A percentile compares a stretch with the other conserved stretches of the same genome.
These are phyloP conservation scores for Sylvicola fuscatus DNA, from an alignment of 2,888 invertebrate genomes.

Conservation along the genomic window DNA sequence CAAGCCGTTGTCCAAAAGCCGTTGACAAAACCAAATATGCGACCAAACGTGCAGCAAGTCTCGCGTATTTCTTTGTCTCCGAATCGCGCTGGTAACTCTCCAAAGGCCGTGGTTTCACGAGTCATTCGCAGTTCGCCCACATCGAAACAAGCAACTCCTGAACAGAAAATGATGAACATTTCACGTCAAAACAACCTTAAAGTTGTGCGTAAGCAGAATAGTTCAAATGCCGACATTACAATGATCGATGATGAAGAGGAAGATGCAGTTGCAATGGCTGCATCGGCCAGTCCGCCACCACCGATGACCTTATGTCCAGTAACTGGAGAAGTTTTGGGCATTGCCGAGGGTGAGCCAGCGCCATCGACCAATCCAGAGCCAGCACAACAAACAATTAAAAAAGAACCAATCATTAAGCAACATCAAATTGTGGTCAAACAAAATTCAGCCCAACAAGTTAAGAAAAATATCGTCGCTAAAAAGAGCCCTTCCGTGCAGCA, in stretches of 20 bases:
- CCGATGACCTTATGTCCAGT: conserved; percentile 50
- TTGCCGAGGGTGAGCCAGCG: conserved; percentile 39
- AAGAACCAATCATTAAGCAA: conserved; percentile 2
- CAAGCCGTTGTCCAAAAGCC: conserved; percentile 7
- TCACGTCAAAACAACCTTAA: conserved; percentile 12
- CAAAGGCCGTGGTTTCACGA: neutral
- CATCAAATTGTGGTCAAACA: conserved; percentile 13
- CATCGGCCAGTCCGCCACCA: conserved; percentile 37
- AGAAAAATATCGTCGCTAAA: conserved; percentile 22
- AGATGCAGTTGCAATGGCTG: conserved; percentile 32
- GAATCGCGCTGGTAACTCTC: neutral
- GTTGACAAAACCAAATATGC: too few species aligned
- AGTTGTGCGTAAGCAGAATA: conserved; percentile 12
- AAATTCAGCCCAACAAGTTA: conserved; percentile 22
- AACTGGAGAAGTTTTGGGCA: conserved; percentile 34
- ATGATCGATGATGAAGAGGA: conserved; percentile 29
- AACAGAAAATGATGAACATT: neutral
- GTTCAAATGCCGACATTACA: conserved; percentile 13
- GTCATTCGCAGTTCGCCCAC: neutral
- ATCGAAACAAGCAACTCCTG: neutral
- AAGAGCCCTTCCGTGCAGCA: conserved; percentile 6
- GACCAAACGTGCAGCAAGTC: too few species aligned
- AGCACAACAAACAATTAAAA: conserved; percentile 4
- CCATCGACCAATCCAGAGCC: conserved; percentile 23
- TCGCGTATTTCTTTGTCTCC: too few species aligned